Evolutionary conservation across 2,113 vertebrate genomes (phyloP).

Genomic region (Apaloderma vittatum): DNA sequence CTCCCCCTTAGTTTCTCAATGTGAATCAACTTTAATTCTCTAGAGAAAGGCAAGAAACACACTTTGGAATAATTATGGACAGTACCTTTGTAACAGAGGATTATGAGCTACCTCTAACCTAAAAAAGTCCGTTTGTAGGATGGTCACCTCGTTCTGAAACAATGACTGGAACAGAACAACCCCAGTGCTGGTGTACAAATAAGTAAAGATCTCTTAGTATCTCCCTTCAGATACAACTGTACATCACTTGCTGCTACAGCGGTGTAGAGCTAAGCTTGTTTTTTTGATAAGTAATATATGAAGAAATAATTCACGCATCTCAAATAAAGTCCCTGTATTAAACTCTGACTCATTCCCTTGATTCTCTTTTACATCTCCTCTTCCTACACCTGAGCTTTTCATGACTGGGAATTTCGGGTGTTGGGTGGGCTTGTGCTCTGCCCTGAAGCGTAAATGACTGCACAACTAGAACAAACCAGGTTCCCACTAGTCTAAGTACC

Average conservation of each 20-base stretch:
- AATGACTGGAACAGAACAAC: background rate
- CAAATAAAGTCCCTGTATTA: background rate
- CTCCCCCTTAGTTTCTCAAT: background rate
- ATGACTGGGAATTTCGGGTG: background rate
- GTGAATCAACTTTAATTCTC: background rate
- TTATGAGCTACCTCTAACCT: background rate
- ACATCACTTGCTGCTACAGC: rapidly evolving
- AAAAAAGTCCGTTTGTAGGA: background rate
- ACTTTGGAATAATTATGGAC: background rate
- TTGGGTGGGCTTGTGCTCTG: background rate
- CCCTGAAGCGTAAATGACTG: background rate
- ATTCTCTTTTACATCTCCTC: background rate
- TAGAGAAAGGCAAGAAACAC: slow-evolving; percentile 1
- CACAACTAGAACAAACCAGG: background rate
- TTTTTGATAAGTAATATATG: background rate
- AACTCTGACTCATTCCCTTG: background rate
- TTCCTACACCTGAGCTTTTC: background rate
- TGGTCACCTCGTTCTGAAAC: background rate
- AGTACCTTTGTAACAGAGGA: background rate
- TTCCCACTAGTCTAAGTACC: background rate
- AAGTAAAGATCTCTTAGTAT: background rate
- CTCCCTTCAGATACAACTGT: background rate
- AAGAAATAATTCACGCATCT: background rate
- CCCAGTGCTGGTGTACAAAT: background rate
- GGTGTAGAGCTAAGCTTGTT: rapidly evolving